Evolutionary conservation across 2,113 vertebrate genomes (phyloP).

Genomic region (Acinonyx jubatus): DNA sequence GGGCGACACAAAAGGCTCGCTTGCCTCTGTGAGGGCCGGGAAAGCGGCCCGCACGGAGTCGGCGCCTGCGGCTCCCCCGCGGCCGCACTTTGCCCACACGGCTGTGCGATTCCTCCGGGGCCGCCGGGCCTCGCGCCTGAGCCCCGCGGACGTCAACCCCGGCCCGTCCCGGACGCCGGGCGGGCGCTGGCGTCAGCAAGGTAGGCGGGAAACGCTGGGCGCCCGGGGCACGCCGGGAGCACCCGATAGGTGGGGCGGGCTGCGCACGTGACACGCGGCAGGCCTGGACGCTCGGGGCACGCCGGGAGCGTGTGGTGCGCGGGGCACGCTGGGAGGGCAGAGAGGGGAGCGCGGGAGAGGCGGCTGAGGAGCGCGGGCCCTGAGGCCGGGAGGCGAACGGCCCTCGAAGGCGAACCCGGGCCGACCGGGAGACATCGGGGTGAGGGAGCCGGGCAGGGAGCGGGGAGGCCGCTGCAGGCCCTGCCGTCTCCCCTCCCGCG

Average conservation of each 20-base stretch:
- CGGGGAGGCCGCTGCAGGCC: rapidly evolving
- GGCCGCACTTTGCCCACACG: rapidly evolving
- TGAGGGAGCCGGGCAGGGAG: not conserved
- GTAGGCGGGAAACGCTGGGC: rapidly evolving
- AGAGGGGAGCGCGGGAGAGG: rapidly evolving
- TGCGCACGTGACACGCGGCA: not conserved
- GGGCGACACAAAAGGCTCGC: rapidly evolving
- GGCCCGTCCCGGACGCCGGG: rapidly evolving
- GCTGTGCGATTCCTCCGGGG: not conserved
- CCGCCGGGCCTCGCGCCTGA: rapidly evolving
- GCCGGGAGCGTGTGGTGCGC: no score
- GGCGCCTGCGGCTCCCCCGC: not conserved
- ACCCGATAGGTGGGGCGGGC: not conserved
- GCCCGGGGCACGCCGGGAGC: not conserved
- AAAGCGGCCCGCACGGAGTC: no score
- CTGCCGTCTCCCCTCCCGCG: rapidly evolving
- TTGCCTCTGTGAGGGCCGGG: rapidly evolving
- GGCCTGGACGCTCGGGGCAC: not conserved
- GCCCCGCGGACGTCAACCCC: rapidly evolving
- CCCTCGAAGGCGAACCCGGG: not conserved
- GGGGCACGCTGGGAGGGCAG: rapidly evolving
- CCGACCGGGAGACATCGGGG: rapidly evolving
- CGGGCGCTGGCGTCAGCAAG: rapidly evolving
- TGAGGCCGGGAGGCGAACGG: rapidly evolving
- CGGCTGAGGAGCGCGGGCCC: rapidly evolving